Evolutionary conservation across 2,797 vertebrate species (phyloP).

Genomic region (Macrochelys suwanniensis): DNA sequence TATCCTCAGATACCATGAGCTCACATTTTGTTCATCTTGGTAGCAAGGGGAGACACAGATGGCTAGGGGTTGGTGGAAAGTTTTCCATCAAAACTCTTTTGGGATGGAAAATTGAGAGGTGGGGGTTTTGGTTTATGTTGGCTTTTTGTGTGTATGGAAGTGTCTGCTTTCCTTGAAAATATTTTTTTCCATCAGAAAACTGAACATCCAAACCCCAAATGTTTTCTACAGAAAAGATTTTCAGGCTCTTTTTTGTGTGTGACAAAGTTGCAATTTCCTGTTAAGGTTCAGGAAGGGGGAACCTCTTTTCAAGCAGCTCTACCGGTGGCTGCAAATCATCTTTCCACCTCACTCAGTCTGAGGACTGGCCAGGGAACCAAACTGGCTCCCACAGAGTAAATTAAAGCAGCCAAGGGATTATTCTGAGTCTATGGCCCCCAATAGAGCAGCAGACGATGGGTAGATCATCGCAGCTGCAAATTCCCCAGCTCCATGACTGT

Average conservation of each 20-base stretch:
- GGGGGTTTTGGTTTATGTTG: too few relatives aligned
- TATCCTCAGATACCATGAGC: not conserved
- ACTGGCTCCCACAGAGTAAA: not conserved
- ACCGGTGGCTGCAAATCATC: not conserved
- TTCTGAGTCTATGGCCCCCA: not conserved
- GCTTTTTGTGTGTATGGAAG: not conserved
- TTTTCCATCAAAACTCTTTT: not conserved
- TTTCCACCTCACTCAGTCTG: not conserved
- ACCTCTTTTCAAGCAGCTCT: not conserved
- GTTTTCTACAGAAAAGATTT: constrained; percentile 31
- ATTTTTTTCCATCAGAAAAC: not conserved
- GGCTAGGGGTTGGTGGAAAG: rapidly evolving
- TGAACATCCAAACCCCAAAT: constrained; percentile 12
- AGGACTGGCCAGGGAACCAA: not conserved
- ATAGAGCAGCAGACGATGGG: not conserved
- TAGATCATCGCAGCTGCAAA: not conserved
- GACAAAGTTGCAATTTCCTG: not conserved
- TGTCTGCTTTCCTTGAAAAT: not conserved
- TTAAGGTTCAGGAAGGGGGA: not conserved
- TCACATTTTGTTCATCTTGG: not conserved
- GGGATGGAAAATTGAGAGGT: too few relatives aligned
- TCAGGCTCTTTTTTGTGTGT: not conserved
- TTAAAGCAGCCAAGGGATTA: not conserved
- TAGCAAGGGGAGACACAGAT: not conserved
- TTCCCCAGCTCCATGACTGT: not conserved